Base-by-base conservation (phyloP, 2,797 vertebrate species). In the Lindbergichthys nudifrons region DNA sequence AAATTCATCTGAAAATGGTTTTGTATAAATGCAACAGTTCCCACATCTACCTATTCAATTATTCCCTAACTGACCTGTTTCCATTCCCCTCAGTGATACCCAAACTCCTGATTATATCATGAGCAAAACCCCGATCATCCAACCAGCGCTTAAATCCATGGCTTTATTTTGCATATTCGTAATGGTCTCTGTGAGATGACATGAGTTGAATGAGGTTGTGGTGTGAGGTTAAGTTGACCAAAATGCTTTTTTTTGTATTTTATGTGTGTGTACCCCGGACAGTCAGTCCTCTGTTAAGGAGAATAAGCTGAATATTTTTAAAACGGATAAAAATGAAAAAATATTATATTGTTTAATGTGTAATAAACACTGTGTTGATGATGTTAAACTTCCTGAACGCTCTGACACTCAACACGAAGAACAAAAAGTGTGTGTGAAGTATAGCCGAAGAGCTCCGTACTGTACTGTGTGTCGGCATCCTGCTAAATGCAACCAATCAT, bases 121-220 rank as follows among this genome's bases (percentile, higher is more conserved):
- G 81, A 87, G 52, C 70, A 65, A 65, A 70, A 81, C 85, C 70
- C 69, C 14, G 13, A 71, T 77, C 78, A 84, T 87, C 76, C 82
- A 70, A 79, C 77, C 92, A 83, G 82, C 57, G 75, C 89, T 93
- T 90, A 81, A 90, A 88, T 89, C 90, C 89, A 91, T 93, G 89
- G 88, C 91, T 95, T 95, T 93, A 92, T 91, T 95, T 95, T 92
- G 87, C 92, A 88, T 94, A 93, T 89, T 83, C 50, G 86, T 94
- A 93, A 91, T 86, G 90, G 94, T 95, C 95, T 96, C 95, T 95
- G 94, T 95, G 94, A 95, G 94, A 95, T 95, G 93, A 92, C 91
- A 78, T 89, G 88, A 87, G 82, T 79, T 84, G 76, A 89, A 89
- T 81, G 80, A 91, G 80, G 79, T 88, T 91, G 89, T 87, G 90